A percentile compares a stretch with the other conserved stretches of the same genome.
phyloP scores from a whole-genome alignment of 2,113 vertebrate species.

The Narcine bancroftii region DNA sequence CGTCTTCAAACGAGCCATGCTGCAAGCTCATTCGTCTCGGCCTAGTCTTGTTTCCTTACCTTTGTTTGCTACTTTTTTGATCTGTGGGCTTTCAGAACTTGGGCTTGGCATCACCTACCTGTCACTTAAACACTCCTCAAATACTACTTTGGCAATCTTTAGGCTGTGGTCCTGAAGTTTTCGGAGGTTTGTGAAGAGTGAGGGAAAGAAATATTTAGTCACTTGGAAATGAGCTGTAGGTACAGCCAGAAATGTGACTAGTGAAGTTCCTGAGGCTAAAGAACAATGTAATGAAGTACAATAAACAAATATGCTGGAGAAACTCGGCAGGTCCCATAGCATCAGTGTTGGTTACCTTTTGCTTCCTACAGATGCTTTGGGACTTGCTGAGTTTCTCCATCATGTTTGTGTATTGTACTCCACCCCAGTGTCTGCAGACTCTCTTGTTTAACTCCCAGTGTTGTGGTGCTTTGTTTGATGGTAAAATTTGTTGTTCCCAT shows the following conservation, averaged over 20 bases:
- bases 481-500: neutral
- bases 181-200: neutral
- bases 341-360: no score
- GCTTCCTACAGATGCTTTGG: no score
- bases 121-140: no score
- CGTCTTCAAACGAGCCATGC: neutral
- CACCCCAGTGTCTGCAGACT: no score
- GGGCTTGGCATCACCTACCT: neutral
- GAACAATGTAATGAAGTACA: no score
- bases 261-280: neutral
- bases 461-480: neutral
- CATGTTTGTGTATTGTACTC: no score
- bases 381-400: no score
- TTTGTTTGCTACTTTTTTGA: neutral
- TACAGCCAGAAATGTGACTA: neutral
- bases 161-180: neutral
- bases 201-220: neutral
- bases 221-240: neutral
- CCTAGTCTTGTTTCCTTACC: no score
- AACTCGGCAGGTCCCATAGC: no score
- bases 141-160: neutral
- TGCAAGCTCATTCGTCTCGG: neutral
- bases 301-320: no score
- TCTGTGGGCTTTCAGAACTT: neutral
- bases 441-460: no score